phyloP scores from a whole-genome alignment of 2,797 vertebrate genomes.

The Sandelia bainsii region DNA sequence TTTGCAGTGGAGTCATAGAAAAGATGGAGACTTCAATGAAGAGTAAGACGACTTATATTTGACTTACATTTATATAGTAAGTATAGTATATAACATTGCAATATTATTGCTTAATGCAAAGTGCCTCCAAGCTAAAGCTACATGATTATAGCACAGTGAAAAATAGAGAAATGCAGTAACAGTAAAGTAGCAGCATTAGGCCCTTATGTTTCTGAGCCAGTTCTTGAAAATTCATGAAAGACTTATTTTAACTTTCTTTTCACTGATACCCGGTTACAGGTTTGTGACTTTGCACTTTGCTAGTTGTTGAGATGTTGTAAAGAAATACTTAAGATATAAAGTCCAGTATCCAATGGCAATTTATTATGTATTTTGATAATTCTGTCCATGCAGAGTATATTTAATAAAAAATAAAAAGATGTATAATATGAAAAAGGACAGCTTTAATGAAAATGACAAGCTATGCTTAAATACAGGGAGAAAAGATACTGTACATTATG shows the following conservation, averaged over 20 bases:
- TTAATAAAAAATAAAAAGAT: not conserved
- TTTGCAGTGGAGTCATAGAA: slow-evolving; percentile 4
- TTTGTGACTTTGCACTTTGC: slow-evolving; percentile 16
- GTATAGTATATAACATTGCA: not conserved
- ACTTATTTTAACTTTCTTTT: slow-evolving; percentile 20
- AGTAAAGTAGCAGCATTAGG: no score
- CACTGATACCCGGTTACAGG: slow-evolving; percentile 19
- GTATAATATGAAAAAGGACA: not conserved
- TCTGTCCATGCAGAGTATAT: no score
- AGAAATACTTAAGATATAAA: no score
- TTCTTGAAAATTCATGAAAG: slow-evolving; percentile 11
- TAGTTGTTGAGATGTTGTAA: no score
- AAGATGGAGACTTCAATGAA: not conserved
- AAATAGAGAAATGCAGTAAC: not conserved
- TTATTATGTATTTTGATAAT: no score
- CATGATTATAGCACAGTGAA: not conserved
- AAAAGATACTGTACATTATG: slow-evolving; percentile 37
- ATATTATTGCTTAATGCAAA: no score
- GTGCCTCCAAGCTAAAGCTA: not conserved
- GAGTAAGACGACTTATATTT: not conserved
- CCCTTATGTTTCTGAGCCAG: no score
- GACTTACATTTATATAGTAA: not conserved
- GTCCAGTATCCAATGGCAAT: no score
- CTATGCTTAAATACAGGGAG: not conserved
- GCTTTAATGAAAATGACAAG: not conserved